phyloP scores from a whole-genome alignment of 2,797 vertebrate species.

The Falco columbarius region DNA sequence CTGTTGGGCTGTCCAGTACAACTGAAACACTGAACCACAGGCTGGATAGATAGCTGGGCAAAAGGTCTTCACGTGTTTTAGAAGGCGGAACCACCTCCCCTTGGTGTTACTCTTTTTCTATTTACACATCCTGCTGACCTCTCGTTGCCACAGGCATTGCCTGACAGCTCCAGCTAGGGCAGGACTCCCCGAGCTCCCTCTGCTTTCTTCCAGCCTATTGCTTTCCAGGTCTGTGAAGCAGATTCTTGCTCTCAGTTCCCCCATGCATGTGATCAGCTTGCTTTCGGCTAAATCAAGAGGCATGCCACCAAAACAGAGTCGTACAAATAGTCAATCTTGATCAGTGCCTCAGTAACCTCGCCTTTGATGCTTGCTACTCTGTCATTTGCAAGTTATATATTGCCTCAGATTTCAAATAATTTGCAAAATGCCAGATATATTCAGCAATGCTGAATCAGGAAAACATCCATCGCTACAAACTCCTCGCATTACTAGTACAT shows the following conservation, averaged over 20 bases:
- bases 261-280: neutral
- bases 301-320: neutral
- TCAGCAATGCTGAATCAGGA: neutral
- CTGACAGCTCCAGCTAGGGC: neutral
- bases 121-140: neutral
- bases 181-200: neutral
- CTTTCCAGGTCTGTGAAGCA: neutral
- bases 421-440: neutral
- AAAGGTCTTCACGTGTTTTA: neutral
- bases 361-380: neutral
- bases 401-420: neutral
- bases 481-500: neutral
- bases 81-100: neutral
- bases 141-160: neutral
- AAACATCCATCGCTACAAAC: neutral
- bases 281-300: neutral
- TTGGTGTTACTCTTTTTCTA: neutral
- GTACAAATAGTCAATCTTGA: neutral
- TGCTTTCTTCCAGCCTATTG: neutral
- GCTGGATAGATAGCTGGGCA: neutral
- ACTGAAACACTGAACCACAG: neutral
- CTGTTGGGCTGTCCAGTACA: neutral
- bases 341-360: fast-evolving
- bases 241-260: neutral
- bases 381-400: neutral